A percentile compares a stretch with the other conserved stretches of the same genome.
phyloP scores from a whole-genome alignment of 1,140 invertebrate genomes.

The Parasteatoda tepidariorum region DNA sequence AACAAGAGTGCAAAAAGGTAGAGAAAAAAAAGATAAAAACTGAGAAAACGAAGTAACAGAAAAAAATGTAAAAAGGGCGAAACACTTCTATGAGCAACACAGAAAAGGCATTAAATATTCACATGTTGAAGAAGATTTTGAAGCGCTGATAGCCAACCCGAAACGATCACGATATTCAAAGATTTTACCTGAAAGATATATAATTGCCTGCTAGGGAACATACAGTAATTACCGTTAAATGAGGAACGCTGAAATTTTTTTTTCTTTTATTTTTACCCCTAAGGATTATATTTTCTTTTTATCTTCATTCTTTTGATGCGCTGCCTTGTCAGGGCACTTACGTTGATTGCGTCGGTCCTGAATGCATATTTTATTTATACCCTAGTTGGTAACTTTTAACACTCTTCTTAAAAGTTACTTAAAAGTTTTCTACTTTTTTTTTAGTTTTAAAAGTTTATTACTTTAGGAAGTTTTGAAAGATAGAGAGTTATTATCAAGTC shows the following conservation, averaged over 20 bases:
- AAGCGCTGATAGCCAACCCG: constrained; percentile 26
- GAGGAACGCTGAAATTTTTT: constrained; percentile 39
- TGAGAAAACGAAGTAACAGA: background rate
- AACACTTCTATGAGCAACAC: constrained; percentile 16
- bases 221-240: constrained; percentile 52
- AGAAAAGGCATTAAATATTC: constrained; percentile 54
- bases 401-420: constrained; percentile 47
- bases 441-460: constrained; percentile 41
- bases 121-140: constrained; percentile 55
- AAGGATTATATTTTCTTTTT: constrained; percentile 20
- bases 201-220: constrained; percentile 36
- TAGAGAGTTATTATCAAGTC: constrained; percentile 35
- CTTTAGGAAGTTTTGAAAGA: constrained; percentile 38
- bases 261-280: background rate
- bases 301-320: constrained; percentile 29
- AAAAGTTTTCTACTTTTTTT: constrained; percentile 26
- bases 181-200: constrained; percentile 53
- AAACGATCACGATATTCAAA: constrained; percentile 46
- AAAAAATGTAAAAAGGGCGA: background rate
- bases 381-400: constrained; percentile 51
- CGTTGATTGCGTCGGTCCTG: constrained; percentile 44
- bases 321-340: constrained; percentile 27
- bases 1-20: background rate
- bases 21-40: background rate
- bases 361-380: constrained; percentile 54